Conservation (phyloP, 2,888 invertebrate species). For the Autographa gamma region DNA sequence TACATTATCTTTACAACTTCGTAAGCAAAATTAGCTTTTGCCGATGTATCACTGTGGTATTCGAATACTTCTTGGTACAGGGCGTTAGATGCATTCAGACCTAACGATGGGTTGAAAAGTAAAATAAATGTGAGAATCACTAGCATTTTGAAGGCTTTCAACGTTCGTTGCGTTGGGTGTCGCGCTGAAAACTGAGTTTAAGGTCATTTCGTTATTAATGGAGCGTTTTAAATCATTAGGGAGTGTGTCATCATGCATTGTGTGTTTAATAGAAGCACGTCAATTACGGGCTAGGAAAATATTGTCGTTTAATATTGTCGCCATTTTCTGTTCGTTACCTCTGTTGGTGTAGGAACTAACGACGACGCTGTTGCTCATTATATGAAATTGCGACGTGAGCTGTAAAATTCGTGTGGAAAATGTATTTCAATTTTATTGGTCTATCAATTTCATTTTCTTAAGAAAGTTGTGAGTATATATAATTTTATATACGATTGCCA, state of each 20-base stretch:
- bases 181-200: slow-evolving; percentile 67
- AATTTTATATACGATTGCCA: too few species aligned
- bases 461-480: too few species aligned
- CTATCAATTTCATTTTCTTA: too few species aligned
- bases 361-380: slow-evolving; percentile 29
- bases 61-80: slow-evolving; percentile 73
- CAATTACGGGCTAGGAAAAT: slow-evolving; percentile 83
- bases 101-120: slow-evolving; percentile 55
- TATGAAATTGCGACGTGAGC: slow-evolving; percentile 18
- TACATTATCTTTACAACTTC: slow-evolving; percentile 80
- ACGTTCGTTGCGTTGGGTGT: slow-evolving; percentile 57
- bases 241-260: slow-evolving; percentile 69
- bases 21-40: slow-evolving; percentile 75
- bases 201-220: slow-evolving; percentile 66
- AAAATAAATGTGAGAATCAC: slow-evolving; percentile 57
- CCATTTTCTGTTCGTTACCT: slow-evolving; percentile 21
- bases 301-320: slow-evolving; percentile 75
- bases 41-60: slow-evolving; percentile 72
- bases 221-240: slow-evolving; percentile 76
- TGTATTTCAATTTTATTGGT: not conserved
- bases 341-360: slow-evolving; percentile 14
- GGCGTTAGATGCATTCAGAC: slow-evolving; percentile 57
- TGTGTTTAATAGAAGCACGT: slow-evolving; percentile 78
- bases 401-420: slow-evolving; percentile 8
- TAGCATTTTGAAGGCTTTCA: slow-evolving; percentile 62